Evolutionary conservation across 2,113 vertebrate genomes (phyloP).

Genomic region (Hymenochirus boettgeri): DNA sequence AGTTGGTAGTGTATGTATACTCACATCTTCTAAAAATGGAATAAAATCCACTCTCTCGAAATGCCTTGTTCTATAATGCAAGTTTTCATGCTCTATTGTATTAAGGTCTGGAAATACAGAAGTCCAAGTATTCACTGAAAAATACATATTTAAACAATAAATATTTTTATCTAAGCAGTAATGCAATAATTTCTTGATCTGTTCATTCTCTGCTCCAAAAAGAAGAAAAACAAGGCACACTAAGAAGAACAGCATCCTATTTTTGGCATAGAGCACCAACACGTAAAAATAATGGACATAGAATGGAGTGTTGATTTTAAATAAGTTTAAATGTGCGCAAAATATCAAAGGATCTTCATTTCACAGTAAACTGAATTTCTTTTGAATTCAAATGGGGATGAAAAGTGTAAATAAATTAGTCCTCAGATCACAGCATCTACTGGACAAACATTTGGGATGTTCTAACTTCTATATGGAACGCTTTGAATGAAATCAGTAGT

Average conservation of each 20-base stretch:
- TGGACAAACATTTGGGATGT: slow-evolving; percentile 35
- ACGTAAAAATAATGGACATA: neutral
- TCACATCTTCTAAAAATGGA: too few species aligned
- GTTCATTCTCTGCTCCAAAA: too few species aligned
- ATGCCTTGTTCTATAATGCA: too few species aligned
- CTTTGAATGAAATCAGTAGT: slow-evolving; percentile 12
- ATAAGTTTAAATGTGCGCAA: slow-evolving; percentile 11
- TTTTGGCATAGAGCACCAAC: neutral
- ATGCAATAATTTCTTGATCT: too few species aligned
- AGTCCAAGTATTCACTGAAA: too few species aligned
- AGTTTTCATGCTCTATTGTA: too few species aligned
- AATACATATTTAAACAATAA: too few species aligned
- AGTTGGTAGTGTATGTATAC: too few species aligned
- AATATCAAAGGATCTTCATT: neutral
- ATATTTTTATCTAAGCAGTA: too few species aligned
- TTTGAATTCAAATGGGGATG: neutral
- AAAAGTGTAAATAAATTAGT: neutral
- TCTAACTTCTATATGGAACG: slow-evolving; percentile 37
- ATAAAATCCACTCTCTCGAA: too few species aligned
- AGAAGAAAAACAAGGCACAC: neutral
- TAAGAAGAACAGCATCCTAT: neutral
- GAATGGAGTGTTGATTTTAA: slow-evolving; percentile 23
- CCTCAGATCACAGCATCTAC: neutral
- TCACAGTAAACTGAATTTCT: slow-evolving; percentile 26
- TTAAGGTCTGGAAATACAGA: too few species aligned